Evolutionary conservation across 2,888 invertebrate genomes (phyloP).

Genomic region (Tuberolachnus salignus): DNA sequence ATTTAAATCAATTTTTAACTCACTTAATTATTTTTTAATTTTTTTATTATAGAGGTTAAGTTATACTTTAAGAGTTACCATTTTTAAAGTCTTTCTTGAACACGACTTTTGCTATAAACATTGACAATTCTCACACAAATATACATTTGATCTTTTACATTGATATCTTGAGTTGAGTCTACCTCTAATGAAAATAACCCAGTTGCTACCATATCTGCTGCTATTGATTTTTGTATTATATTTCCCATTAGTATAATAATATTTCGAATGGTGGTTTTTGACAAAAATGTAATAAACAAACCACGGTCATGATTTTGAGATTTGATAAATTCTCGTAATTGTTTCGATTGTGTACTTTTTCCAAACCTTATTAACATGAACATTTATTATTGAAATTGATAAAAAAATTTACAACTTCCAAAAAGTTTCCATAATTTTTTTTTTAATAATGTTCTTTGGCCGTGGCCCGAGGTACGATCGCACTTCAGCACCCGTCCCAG

Average conservation of each 20-base stretch:
- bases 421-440: neutral
- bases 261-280: neutral
- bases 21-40: neutral
- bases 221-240: neutral
- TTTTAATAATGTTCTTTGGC: neutral
- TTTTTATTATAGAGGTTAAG: too few species aligned
- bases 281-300: too few species aligned
- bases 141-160: neutral
- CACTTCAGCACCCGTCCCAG: too few species aligned
- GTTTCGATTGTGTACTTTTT: neutral
- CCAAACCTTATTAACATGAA: neutral
- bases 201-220: neutral
- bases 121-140: neutral
- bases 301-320: neutral
- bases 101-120: neutral
- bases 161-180: neutral
- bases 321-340: neutral
- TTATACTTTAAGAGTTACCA: neutral
- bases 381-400: neutral
- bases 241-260: neutral
- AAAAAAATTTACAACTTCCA: conserved; percentile 1
- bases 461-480: too few species aligned
- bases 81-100: neutral
- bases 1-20: neutral
- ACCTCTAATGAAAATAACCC: neutral